These are phyloP conservation scores for Lamproptera curius DNA, from an alignment of 2,888 invertebrate genomes.

Conservation along the genomic window DNA sequence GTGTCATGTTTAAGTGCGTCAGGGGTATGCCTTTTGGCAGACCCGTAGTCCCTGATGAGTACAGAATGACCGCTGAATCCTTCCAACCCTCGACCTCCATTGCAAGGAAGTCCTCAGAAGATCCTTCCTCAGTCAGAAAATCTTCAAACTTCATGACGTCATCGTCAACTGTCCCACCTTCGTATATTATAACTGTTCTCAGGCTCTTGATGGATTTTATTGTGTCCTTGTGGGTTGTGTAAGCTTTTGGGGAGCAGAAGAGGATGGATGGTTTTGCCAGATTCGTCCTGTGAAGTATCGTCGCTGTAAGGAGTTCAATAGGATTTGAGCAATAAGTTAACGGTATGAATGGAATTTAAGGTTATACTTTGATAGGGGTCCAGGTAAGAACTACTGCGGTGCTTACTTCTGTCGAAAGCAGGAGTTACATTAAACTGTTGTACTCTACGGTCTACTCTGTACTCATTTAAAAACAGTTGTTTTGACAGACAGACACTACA, in stretches of 20 bases:
- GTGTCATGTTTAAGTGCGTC: slow-evolving; percentile 31
- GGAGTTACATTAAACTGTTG: too few relatives aligned
- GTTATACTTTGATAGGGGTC: too few relatives aligned
- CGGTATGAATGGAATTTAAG: too few relatives aligned
- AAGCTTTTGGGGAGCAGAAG: slow-evolving; percentile 32
- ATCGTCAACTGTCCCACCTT: slow-evolving; percentile 15
- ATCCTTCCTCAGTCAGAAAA: slow-evolving; percentile 25
- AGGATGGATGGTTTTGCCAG: slow-evolving; percentile 33
- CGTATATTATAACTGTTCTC: slow-evolving; percentile 30
- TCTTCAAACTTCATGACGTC: slow-evolving; percentile 26
- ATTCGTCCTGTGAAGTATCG: slow-evolving; percentile 30
- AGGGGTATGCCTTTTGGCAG: slow-evolving; percentile 36
- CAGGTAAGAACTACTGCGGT: too few relatives aligned
- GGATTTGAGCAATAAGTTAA: too few relatives aligned
- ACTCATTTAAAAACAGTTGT: too few relatives aligned
- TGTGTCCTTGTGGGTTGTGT: slow-evolving; percentile 22
- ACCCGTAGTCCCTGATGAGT: slow-evolving; percentile 40
- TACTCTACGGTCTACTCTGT: too few relatives aligned
- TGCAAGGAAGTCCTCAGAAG: slow-evolving; percentile 27
- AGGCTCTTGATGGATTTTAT: slow-evolving; percentile 14
- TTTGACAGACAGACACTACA: too few relatives aligned
- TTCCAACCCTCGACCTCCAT: slow-evolving; percentile 32
- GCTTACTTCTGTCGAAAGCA: too few relatives aligned
- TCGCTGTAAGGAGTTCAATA: too few relatives aligned
- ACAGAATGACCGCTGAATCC: slow-evolving; percentile 30